Conservation (phyloP, 2,888 invertebrate genomes). For the Tipula vernalis region DNA sequence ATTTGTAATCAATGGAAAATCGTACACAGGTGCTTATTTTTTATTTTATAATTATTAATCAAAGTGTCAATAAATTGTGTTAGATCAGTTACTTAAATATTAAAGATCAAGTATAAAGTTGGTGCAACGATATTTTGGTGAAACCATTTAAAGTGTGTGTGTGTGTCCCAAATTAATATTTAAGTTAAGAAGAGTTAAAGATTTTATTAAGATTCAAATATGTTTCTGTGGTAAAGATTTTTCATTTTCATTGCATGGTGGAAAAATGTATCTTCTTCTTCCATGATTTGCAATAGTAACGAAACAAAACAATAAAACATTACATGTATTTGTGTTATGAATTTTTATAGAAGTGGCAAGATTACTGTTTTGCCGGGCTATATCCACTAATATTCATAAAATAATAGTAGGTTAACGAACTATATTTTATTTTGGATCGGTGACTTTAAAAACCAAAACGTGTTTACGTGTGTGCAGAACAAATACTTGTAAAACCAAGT, state of each 20-base stretch:
- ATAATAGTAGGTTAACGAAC: too few relatives aligned
- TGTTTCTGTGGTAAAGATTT: not conserved
- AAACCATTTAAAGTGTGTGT: not conserved
- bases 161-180: not conserved
- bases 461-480: too few relatives aligned
- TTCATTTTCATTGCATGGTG: not conserved
- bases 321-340: not conserved
- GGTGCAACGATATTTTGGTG: not conserved
- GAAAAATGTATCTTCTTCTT: not conserved
- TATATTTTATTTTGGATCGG: too few relatives aligned
- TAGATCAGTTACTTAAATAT: not conserved
- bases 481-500: too few relatives aligned
- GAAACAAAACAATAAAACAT: too few relatives aligned
- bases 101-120: not conserved
- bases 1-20: not conserved
- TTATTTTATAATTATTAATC: not conserved
- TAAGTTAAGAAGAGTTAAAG: not conserved
- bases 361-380: not conserved
- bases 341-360: not conserved
- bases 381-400: not conserved
- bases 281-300: not conserved
- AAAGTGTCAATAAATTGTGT: not conserved
- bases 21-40: not conserved
- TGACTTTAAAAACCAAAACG: too few relatives aligned
- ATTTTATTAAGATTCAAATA: not conserved